Evolutionary conservation across 1,140 invertebrate species (phyloP).

Genomic region (Lerema accius): DNA sequence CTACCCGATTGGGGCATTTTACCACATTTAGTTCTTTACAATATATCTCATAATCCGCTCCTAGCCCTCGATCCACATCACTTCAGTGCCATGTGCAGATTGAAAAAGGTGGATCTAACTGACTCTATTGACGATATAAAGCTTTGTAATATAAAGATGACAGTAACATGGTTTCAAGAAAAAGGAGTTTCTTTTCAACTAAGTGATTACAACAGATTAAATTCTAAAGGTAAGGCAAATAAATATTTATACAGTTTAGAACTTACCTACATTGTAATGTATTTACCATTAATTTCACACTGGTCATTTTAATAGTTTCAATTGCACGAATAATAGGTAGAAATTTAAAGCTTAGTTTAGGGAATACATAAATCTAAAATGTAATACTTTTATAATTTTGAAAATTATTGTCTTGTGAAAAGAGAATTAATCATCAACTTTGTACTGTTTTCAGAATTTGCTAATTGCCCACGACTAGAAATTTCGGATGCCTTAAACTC

Average conservation of each 20-base stretch:
- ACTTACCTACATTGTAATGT: too few relatives aligned
- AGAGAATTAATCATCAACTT: too few relatives aligned
- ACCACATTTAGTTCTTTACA: constrained; percentile 72
- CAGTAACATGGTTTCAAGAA: constrained; percentile 70
- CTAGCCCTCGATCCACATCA: constrained; percentile 51
- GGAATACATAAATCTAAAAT: too few relatives aligned
- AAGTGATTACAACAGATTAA: constrained; percentile 62
- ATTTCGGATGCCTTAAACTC: constrained; percentile 48
- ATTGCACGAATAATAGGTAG: too few relatives aligned
- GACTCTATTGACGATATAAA: constrained; percentile 62
- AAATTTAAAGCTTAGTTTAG: too few relatives aligned
- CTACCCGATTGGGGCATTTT: constrained; percentile 83
- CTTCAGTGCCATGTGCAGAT: constrained; percentile 73
- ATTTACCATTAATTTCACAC: too few relatives aligned
- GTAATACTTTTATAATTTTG: too few relatives aligned
- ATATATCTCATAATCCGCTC: constrained; percentile 76
- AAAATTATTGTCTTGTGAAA: too few relatives aligned
- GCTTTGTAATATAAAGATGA: constrained; percentile 63
- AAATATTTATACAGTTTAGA: too few relatives aligned
- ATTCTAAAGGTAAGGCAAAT: constrained; percentile 60
- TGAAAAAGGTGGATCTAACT: constrained; percentile 73
- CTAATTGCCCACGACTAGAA: constrained; percentile 50
- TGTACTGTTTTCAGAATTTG: constrained; percentile 61
- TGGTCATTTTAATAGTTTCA: too few relatives aligned
- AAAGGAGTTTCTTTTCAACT: constrained; percentile 64